Evolutionary conservation across 2,113 vertebrate genomes (phyloP).

Genomic region (Neodon shergylaensis): DNA sequence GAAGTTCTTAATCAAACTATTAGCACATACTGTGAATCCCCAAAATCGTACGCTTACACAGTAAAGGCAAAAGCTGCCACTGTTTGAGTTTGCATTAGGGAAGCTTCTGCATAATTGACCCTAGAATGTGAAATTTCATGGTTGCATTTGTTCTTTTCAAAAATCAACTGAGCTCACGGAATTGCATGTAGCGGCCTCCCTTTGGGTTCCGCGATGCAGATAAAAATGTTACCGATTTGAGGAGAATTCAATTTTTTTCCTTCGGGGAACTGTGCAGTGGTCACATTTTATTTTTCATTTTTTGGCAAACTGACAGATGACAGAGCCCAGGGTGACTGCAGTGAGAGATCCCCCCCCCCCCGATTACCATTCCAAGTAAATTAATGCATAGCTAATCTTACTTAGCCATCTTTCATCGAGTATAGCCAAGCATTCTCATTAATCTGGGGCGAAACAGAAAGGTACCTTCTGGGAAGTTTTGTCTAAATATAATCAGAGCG

Average conservation of each 20-base stretch:
- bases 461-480: constrained; percentile 58
- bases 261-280: background rate
- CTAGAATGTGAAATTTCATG: constrained; percentile 45
- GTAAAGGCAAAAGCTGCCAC: constrained; percentile 44
- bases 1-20: constrained; percentile 34
- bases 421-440: constrained; percentile 56
- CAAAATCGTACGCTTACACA: background rate
- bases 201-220: constrained; percentile 23
- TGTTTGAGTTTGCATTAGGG: constrained; percentile 26
- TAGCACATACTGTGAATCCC: background rate
- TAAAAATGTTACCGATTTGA: constrained; percentile 64
- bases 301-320: constrained; percentile 62
- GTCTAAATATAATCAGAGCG: constrained; percentile 66
- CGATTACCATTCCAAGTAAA: constrained; percentile 39
- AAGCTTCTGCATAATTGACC: constrained; percentile 62
- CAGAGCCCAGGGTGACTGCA: background rate
- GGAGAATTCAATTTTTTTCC: constrained; percentile 53
- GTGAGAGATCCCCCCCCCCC: background rate
- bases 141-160: constrained; percentile 60
- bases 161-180: constrained; percentile 63
- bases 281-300: constrained; percentile 46
- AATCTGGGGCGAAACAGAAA: constrained; percentile 67
- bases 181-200: constrained; percentile 3
- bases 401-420: constrained; percentile 21
- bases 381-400: constrained; percentile 52